Base-by-base conservation (phyloP, 2,888 invertebrate species). In the Frankliniella intonsa region DNA sequence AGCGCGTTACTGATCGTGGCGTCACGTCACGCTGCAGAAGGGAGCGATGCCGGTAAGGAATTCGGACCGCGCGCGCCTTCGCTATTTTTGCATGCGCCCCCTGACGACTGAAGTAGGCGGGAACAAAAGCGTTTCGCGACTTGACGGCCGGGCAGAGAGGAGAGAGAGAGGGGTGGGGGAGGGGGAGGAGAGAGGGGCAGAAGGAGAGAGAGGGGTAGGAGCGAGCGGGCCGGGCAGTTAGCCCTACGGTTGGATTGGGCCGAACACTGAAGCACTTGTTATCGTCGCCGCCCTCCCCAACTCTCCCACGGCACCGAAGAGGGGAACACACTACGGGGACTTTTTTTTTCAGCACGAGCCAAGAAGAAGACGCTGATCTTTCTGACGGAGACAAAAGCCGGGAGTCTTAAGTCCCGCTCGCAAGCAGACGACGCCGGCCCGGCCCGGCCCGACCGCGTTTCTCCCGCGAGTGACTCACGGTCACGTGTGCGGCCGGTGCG, bases 191-290 rank as follows among this genome's bases (percentile, higher is more conserved):
- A 38, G 38, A 38, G 38, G 38, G 38, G 2, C 38, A 38, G 38
- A 38, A 5, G 5, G 38, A 38, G 38, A 38, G 38, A 38, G 38
- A 5, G 38, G 38, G 38, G 38, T 38, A 2, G 38, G 38, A 38
- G 38, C 38, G 38, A 38, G 38, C 38, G 38, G 38, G 38, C 38
- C 38, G 38, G 38, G 38, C 38, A 38, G 38, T 38, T 38, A 38
- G 38, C 38, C 38, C 38, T 38, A 38, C 38, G 38, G 38, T 38
- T 38, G 38, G 38, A 80, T 65, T 76, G 84, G 84, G 84, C 86
- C 86, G 86, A 87, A 87, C 86, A 86, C 85, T 84, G 86, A 82
- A 5, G 83, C 83, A 81, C 80, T 81, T 83, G 83, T 84, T 83
- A 84, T 84, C 84, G 84, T 85, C 84, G 83, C 84, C 81, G 27